Percentiles rank a stretch among this genome's conserved stretches.
phyloP scores from a whole-genome alignment of 2,797 vertebrate species.

The Sebastes paucispinis region DNA sequence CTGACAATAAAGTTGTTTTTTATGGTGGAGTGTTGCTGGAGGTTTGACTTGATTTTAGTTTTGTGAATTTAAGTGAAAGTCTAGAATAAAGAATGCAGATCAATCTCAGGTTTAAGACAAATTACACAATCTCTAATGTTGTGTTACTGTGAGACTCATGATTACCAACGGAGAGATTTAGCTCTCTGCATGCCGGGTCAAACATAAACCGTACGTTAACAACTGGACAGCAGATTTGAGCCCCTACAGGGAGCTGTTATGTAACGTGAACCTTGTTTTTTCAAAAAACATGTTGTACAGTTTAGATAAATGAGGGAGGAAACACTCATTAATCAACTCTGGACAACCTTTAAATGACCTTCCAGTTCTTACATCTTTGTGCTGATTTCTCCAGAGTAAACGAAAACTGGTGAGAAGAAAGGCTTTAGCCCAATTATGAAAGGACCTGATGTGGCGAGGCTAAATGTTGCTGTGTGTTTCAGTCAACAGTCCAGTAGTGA shows the following conservation, averaged over 20 bases:
- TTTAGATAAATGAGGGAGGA: slow-evolving; percentile 7
- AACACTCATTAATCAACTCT: slow-evolving; percentile 2
- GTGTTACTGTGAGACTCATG: background rate
- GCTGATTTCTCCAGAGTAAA: slow-evolving; percentile 27
- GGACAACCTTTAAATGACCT: slow-evolving; percentile 43
- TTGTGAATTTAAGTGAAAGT: background rate
- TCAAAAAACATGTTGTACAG: background rate
- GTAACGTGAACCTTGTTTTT: background rate
- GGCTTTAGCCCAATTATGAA: background rate
- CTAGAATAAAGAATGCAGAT: background rate
- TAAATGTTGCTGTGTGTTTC: slow-evolving; percentile 18
- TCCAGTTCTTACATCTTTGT: background rate
- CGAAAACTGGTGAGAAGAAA: slow-evolving; percentile 11
- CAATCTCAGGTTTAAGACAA: background rate
- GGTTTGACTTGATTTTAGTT: background rate
- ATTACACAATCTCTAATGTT: background rate
- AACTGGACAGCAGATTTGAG: background rate
- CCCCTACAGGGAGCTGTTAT: background rate
- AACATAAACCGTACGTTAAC: background rate
- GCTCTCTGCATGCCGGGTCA: background rate
- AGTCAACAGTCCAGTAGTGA: slow-evolving; percentile 1
- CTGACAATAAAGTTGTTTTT: background rate
- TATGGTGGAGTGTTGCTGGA: background rate
- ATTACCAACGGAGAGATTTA: background rate
- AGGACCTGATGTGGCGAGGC: background rate